Base-by-base conservation (phyloP, 2,888 invertebrate genomes). In the Rotaria magnacalcarata region DNA sequence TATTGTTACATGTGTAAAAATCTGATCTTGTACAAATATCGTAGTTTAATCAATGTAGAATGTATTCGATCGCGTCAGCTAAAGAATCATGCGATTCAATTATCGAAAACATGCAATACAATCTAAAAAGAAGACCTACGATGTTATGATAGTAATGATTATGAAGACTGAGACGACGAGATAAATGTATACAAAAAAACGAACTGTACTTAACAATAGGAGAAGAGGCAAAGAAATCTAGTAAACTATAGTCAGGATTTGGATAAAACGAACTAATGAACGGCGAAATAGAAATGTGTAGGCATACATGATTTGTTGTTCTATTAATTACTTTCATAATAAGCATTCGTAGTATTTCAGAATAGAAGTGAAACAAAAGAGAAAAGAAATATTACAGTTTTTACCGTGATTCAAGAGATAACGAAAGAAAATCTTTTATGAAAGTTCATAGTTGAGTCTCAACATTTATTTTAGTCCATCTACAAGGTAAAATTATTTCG, bases 1-100 rank as follows among this genome's bases (percentile, higher is more conserved):
- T 67, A 67, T 67, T 67, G 67, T 67, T 34, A 67, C 67, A 67
- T 67, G 19, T 67, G 67, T 67, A 67, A 67, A 67, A 67, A 67
- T 67, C 14, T 67, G 67, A 67, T 67, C 67, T 67, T 67, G 14
- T 67, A 67, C 34, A 67, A 27, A 67, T 67, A 27, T 67, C 34
- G 67, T 67, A 16, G 67, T 34, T 67, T 27, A 67, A 27, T 67
- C 27, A 67, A 67, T 67, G 19, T 67, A 41, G 67, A 67, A 34
- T 34, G 34, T 67, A 27, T 67, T 1, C 11, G 8, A 24, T 67
- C 34, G 67, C 67, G 34, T 67, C 67, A 34, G 67, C 16, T 67
- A 19, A 67, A 67, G 34, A 67, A 67, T 16, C 34, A 34, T 34
- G 34, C 16, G 67, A 67, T 67, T 67, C 67, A 67, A 67, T 67